phyloP scores from a whole-genome alignment of 92 coral and sea anemone species.

The Epizoanthus scotinus region DNA sequence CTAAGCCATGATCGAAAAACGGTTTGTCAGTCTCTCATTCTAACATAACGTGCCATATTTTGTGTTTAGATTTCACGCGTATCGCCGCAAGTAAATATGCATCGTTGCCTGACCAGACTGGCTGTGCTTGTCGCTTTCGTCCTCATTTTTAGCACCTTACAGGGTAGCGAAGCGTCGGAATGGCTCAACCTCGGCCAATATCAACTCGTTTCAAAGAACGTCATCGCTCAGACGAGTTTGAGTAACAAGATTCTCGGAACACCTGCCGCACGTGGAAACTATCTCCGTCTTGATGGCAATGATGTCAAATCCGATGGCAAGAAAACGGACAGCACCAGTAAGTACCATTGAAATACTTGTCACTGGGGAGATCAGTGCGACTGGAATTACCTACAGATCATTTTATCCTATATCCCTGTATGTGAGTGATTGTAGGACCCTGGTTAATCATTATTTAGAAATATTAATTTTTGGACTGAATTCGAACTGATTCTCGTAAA shows the following conservation, averaged over 20 bases:
- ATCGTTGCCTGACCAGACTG: background rate
- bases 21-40: no score
- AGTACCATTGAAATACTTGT: background rate
- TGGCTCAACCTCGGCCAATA: background rate
- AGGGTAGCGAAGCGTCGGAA: background rate
- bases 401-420: no score
- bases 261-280: background rate
- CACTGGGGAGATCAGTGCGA: no score
- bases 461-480: no score
- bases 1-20: no score
- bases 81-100: background rate
- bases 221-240: no score
- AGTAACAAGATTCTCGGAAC: no score
- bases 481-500: no score
- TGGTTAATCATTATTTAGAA: no score
- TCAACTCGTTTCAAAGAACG: background rate
- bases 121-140: background rate
- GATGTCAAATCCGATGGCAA: background rate
- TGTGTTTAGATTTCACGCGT: background rate
- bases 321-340: background rate
- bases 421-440: no score
- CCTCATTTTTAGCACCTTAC: background rate
- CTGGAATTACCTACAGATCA: no score
- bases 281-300: background rate
- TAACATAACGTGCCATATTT: background rate